Percentiles rank a stretch among this genome's conserved stretches.
Conservation (phyloP, 2,797 vertebrate species). For the Gallinago nigripennis region DNA sequence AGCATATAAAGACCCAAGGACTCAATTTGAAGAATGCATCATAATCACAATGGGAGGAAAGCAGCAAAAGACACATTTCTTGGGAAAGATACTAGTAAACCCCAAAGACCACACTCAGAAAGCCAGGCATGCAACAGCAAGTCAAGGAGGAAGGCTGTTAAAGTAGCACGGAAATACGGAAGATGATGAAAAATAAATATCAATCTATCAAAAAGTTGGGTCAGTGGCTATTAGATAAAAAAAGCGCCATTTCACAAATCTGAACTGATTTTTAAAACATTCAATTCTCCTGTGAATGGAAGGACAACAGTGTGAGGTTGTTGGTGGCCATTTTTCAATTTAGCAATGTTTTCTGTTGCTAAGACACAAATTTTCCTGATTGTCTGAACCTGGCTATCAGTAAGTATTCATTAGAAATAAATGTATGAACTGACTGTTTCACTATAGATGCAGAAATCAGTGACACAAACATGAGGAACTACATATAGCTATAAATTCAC, state of each 20-base stretch:
- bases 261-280: background rate
- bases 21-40: background rate
- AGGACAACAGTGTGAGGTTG: background rate
- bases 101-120: background rate
- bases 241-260: background rate
- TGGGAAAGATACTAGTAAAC: background rate
- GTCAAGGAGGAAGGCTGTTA: background rate
- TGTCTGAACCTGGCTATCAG: slow-evolving; percentile 11
- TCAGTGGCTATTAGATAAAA: background rate
- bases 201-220: background rate
- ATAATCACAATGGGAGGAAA: background rate
- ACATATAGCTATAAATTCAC: background rate
- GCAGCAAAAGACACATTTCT: background rate
- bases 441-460: background rate
- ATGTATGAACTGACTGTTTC: background rate
- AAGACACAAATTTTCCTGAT: slow-evolving; percentile 46
- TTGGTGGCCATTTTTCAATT: slow-evolving; percentile 38
- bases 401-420: slow-evolving; percentile 40
- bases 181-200: background rate
- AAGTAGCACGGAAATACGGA: background rate
- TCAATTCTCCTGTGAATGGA: background rate
- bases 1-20: background rate
- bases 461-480: background rate
- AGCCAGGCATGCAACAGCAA: background rate
- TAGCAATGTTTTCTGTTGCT: slow-evolving; percentile 55